Evolutionary conservation across 64 coral and sea anemone species (phyloP), one percentile per base, ranked within the genome.

Genomic region (Hydrozoanthus tunicans): DNA sequence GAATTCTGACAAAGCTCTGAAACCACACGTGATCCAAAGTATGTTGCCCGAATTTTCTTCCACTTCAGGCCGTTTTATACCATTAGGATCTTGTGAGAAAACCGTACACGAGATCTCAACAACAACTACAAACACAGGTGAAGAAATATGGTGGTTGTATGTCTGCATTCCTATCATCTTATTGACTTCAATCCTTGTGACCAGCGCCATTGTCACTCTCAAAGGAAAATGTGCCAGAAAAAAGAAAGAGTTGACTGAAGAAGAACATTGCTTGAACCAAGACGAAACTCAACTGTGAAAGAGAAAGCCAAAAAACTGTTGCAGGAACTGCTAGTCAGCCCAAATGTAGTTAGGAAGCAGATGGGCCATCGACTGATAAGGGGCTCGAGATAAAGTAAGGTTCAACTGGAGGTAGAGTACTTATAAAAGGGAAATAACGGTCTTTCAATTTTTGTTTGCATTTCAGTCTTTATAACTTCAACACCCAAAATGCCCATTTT

Each of bases 81-180:
- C 26, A 23, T 24, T 80, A 0, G 78, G 57, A 80, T 3, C 56
- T 27, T 80, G 78, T 80, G 78, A n/a, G 12, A 9, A 3, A 9
- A 57, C 25, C 17, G 17, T 3, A 62, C 9, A 80, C 10, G 56
- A 61, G 23, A 26, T 54, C 23, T 59, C 67, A 3, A 52, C 83
- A 60, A 11, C 13, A 4, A 25, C 15, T 1, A 52, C 65, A 86
- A 67, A n/a, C 5, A 74, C 9, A 60, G 32, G 58, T 59, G 83
- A 88, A 73, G 69, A 88, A 3, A 15, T 88, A 5, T 88, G 84
- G 84, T 88, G 84, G 84, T 56, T 88, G 24, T 88, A 88, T 15
- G 84, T 56, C 69, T 62, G 20, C 6, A 59, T 88, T 71, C 84
- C 84, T 14, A 12, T 26, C 5, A 75, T 75, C 25, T 61, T 88